These are phyloP conservation scores for Megalops cyprinoides DNA, from an alignment of 2,797 vertebrate species.

Conservation along the genomic window DNA sequence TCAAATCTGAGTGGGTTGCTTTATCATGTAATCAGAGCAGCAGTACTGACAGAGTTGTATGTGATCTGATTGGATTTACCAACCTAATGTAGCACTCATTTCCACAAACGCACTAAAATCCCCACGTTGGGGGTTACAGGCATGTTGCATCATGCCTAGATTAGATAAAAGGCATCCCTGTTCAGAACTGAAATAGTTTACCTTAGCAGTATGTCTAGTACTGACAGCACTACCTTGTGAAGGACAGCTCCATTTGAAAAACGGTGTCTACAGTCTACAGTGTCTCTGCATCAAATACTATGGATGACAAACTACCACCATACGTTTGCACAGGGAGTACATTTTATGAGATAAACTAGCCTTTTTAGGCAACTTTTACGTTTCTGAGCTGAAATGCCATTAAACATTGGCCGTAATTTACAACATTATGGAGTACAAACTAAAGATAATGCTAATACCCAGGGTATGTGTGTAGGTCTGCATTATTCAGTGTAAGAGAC, in stretches of 20 bases:
- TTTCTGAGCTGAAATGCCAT: not conserved
- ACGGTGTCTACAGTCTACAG: not conserved
- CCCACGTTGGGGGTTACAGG: conserved; percentile 6
- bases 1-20: conserved; percentile 26
- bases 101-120: conserved; percentile 8
- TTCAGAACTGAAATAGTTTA: conserved; percentile 14
- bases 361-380: not conserved
- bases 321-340: not conserved
- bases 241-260: conserved; percentile 18
- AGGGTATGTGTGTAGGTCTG: not conserved
- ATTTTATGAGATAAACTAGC: conserved; percentile 22
- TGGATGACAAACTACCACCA: not conserved
- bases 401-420: not conserved
- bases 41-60: conserved; percentile 20
- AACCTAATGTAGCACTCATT: conserved; percentile 1
- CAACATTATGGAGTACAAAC: not conserved
- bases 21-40: conserved; percentile 24
- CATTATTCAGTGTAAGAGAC: not conserved
- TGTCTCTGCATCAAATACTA: conserved; percentile 6
- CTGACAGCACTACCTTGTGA: not conserved
- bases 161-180: conserved; percentile 10
- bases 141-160: conserved; percentile 14
- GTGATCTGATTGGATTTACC: conserved; percentile 27
- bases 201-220: not conserved
- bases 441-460: too few species aligned